These are phyloP conservation scores for Caenorhabditis sp. DNA, from an alignment of 2,888 invertebrate genomes.

Conservation along the genomic window DNA sequence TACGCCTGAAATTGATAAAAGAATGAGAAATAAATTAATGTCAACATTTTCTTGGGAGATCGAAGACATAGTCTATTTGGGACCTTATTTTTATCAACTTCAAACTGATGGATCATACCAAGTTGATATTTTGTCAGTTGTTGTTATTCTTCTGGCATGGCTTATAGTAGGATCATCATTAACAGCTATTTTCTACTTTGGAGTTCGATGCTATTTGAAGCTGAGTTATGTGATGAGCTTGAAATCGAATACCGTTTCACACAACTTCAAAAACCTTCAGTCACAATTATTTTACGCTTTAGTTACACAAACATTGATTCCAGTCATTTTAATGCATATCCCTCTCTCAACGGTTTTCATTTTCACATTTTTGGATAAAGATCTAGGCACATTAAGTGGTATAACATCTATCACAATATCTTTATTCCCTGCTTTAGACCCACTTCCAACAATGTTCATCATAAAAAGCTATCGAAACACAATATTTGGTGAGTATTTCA, in stretches of 20 bases:
- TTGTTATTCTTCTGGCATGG: neutral
- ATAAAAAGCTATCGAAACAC: neutral
- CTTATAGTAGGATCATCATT: slow-evolving; percentile 11
- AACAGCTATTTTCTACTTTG: slow-evolving; percentile 19
- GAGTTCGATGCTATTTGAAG: slow-evolving; percentile 17
- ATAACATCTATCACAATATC: neutral
- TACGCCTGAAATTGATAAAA: neutral
- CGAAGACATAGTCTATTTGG: neutral
- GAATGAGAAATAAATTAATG: neutral
- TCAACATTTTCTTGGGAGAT: neutral
- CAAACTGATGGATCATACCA: neutral
- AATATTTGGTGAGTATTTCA: no score
- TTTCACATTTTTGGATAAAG: neutral
- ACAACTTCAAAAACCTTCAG: neutral
- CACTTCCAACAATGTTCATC: neutral
- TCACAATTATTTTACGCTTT: neutral
- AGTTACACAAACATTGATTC: neutral
- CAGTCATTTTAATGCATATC: neutral
- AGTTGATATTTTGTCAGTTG: neutral
- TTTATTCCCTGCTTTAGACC: neutral
- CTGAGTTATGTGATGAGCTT: neutral
- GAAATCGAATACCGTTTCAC: neutral
- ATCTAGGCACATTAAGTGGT: neutral
- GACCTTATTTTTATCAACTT: neutral
- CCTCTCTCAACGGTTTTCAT: neutral